Evolutionary conservation across 1,140 invertebrate species (phyloP).

Genomic region (Diabrotica undecimpunctata): DNA sequence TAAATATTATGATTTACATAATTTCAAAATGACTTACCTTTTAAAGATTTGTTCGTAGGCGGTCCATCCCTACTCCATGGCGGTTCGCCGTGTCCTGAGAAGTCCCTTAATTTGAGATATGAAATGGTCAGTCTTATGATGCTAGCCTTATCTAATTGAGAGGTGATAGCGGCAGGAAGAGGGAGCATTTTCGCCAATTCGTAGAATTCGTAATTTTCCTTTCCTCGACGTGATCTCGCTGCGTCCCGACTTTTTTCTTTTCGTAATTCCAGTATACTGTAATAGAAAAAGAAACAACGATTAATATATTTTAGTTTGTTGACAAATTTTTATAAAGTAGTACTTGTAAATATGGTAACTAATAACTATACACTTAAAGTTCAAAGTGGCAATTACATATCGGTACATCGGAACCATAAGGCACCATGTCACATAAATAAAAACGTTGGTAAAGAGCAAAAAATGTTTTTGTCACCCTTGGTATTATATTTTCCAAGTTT

Average conservation of each 20-base stretch:
- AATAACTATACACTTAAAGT: no score
- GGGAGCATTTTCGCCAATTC: slow-evolving; percentile 97
- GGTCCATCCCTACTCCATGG: slow-evolving; percentile 83
- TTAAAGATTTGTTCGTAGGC: slow-evolving; percentile 73
- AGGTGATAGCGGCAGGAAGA: slow-evolving; percentile 92
- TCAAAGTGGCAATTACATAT: no score
- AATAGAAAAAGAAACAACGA: slow-evolving; percentile 45
- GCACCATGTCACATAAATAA: no score
- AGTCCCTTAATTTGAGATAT: slow-evolving; percentile 93
- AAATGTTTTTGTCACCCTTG: no score
- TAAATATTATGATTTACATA: no score
- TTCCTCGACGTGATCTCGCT: slow-evolving; percentile 87
- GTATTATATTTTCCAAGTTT: no score
- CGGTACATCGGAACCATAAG: no score
- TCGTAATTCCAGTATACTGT: slow-evolving; percentile 91
- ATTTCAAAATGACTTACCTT: slow-evolving; percentile 63
- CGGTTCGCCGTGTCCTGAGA: slow-evolving; percentile 91
- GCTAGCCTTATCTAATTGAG: slow-evolving; percentile 97
- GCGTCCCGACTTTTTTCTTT: slow-evolving; percentile 97
- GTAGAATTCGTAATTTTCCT: slow-evolving; percentile 98
- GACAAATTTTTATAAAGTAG: no score
- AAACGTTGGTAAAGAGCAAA: no score
- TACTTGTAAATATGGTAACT: no score
- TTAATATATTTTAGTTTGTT: no score
- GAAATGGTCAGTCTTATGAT: slow-evolving; percentile 97